phyloP scores from a whole-genome alignment of 2,888 invertebrate genomes.

The Drosophila histrio region DNA sequence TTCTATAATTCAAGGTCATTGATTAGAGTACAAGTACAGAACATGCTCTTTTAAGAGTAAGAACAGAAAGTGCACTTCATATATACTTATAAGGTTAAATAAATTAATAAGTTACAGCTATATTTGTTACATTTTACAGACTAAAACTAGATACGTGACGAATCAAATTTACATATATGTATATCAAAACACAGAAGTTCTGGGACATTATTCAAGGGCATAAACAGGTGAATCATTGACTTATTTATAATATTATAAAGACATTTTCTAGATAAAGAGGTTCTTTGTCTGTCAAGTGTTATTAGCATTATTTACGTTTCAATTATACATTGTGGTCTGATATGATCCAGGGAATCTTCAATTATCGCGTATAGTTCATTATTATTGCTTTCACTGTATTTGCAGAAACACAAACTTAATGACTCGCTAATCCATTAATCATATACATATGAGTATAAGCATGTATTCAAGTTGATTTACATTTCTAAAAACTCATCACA shows the following conservation, averaged over 20 bases:
- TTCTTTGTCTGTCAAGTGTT: neutral
- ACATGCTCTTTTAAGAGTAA: neutral
- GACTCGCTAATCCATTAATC: slow-evolving; percentile 1
- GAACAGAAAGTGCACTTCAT: neutral
- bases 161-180: neutral
- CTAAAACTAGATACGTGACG: neutral
- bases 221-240: slow-evolving; percentile 1
- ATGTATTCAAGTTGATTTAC: slow-evolving; percentile 4
- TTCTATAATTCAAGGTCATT: slow-evolving; percentile 55
- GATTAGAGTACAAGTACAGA: slow-evolving; percentile 5
- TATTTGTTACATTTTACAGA: too few species aligned
- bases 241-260: neutral
- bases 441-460: neutral
- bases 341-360: neutral
- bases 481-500: slow-evolving; percentile 9
- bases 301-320: neutral
- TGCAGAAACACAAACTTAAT: slow-evolving; percentile 2
- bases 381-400: slow-evolving; percentile 1
- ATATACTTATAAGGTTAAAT: too few species aligned
- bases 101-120: too few species aligned
- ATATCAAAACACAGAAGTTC: neutral
- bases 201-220: neutral
- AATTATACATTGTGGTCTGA: neutral
- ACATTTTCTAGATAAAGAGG: neutral
- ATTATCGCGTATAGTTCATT: neutral